Base-by-base conservation (phyloP, 1,140 invertebrate genomes). In the Camponotus floridanus region DNA sequence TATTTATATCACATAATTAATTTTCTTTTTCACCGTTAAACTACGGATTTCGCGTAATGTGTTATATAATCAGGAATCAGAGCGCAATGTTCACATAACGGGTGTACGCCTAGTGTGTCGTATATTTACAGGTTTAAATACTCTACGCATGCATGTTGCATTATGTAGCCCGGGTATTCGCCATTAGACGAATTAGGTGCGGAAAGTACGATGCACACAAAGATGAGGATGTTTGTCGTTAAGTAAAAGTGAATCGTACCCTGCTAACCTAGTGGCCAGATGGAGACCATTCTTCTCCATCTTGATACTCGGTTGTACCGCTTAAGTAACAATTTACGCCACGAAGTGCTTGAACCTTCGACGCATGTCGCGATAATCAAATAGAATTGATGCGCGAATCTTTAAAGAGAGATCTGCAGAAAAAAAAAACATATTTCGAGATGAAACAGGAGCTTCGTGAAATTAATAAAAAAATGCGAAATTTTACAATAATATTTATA, bases 221-320 rank as follows among this genome's bases (percentile, higher is more conserved):
- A 89, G 91, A 94, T 93, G 92, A 94, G 93, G 93, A 94, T 94
- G 93, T 93, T 91, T 90, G 91, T 94, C 76, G 91, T 93, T 93
- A 93, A 90, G 89, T 93, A 89, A 89, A 93, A 93, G 91, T 91
- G 89, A 94, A 93, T 93, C 89, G 91, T 92, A 93, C 87, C 91
- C 90, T 93, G 91, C 91, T 92, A 93, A 93, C 91, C 91, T 76
- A 90, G 70, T 88, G 79, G 64, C 64, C 84, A 76, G 42, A 87
- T 87, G 84, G 71, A 81, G 79, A 15, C 76, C 68, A 83, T 88
- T 85, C 87, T 90, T 76, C 87, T 91, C 65, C 70, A 84, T 90
- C 87, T 91, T 91, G 76, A 78, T 57, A 90, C 76, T 91, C 71
- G 33, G 57, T 48, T 70, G 79, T 64, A 79, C 42, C 71, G 57